Percentiles rank a stretch among this genome's conserved stretches.
Evolutionary conservation across 2,797 vertebrate species (phyloP).

Genomic region (Enteromius anoplus): DNA sequence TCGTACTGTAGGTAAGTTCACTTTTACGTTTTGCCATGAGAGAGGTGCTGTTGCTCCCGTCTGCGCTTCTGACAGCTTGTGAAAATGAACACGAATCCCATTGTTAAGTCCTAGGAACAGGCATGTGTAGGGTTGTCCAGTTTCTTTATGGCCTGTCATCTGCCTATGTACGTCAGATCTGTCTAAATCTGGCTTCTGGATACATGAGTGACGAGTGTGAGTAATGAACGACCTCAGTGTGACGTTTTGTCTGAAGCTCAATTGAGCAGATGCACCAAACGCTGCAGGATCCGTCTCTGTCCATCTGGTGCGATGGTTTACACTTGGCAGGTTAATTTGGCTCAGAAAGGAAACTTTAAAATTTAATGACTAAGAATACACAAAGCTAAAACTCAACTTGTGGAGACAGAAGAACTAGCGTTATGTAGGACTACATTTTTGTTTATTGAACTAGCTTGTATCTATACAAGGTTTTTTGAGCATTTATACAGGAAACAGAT

Average conservation of each 20-base stretch:
- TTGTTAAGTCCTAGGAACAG: background rate
- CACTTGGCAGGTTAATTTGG: conserved; percentile 52
- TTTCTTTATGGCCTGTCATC: conserved; percentile 57
- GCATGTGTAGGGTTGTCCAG: background rate
- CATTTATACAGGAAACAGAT: background rate
- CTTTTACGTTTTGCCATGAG: conserved; percentile 45
- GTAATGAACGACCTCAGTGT: conserved; percentile 69
- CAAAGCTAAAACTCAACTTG: conserved; percentile 18
- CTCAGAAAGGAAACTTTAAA: conserved; percentile 43
- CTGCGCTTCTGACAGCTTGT: conserved; percentile 57
- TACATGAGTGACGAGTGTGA: conserved; percentile 46
- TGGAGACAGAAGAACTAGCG: background rate
- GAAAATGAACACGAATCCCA: conserved; percentile 17
- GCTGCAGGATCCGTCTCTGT: conserved; percentile 76
- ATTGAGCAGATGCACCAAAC: conserved; percentile 68
- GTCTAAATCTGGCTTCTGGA: conserved; percentile 68
- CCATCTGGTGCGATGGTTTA: conserved; percentile 73
- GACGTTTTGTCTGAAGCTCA: conserved; percentile 66
- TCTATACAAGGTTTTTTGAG: background rate
- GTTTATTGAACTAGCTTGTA: background rate
- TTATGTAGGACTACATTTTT: background rate
- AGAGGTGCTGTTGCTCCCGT: conserved; percentile 61
- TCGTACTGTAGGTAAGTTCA: conserved; percentile 52
- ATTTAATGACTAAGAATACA: conserved; percentile 4
- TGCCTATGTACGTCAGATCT: conserved; percentile 59